Conservation (phyloP, 92 coral and sea anemone species). For the Anthopleura xanthogrammica region DNA sequence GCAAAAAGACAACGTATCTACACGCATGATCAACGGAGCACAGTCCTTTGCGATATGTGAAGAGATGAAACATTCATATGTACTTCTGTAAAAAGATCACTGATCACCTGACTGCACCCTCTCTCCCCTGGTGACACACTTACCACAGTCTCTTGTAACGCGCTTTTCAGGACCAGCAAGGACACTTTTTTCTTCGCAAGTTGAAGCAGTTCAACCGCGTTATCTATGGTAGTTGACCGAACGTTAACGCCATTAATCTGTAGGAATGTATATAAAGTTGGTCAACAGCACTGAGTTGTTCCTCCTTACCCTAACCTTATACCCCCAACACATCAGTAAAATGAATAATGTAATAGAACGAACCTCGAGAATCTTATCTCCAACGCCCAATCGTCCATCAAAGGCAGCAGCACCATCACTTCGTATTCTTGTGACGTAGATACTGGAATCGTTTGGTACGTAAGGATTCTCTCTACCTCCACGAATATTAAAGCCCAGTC, state of each 20-base stretch:
- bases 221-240: constrained; percentile 55
- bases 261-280: neutral
- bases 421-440: constrained; percentile 84
- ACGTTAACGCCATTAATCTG: constrained; percentile 81
- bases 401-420: constrained; percentile 82
- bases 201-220: constrained; percentile 69
- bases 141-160: constrained; percentile 79
- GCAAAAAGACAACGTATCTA: neutral
- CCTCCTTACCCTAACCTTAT: neutral
- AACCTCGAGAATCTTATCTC: constrained; percentile 94
- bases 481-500: constrained; percentile 90
- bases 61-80: no score
- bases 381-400: constrained; percentile 83
- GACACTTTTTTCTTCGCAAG: constrained; percentile 72
- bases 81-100: no score
- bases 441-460: constrained; percentile 87
- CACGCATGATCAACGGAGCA: no score
- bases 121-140: neutral
- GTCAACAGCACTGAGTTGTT: neutral
- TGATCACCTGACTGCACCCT: neutral
- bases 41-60: neutral
- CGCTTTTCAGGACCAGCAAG: constrained; percentile 77
- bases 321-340: neutral
- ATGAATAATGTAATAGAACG: neutral
- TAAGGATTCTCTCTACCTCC: constrained; percentile 94